Base-by-base conservation (phyloP, 2,888 invertebrate genomes). In the Scaptomyza caliginosa region DNA sequence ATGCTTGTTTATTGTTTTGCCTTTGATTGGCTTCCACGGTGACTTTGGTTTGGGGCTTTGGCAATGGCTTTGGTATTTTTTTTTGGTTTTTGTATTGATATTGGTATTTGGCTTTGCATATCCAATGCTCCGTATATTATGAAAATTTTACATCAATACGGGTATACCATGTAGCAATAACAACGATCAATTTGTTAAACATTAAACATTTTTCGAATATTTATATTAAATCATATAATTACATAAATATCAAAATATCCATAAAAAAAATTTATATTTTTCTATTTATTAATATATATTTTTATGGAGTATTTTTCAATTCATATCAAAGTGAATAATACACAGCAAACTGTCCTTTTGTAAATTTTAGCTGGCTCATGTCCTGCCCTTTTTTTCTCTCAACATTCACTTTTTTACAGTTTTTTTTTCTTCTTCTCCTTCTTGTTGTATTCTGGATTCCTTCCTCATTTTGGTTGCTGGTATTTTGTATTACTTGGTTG, bases 1-100 rank as follows among this genome's bases (percentile, higher is more conserved):
- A 83, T 85, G 80, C 64, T 76, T 85, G 82, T 83, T 83, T 83
- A 85, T 83, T 83, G 85, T 80, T 82, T 85, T 71, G 68, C 66
- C 67, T 71, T 69, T 83, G 82, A 83, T 83, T 83, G 82, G 73
- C 73, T 75, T 59, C 49, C 26, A 39, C 45, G 59, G 45, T 19
- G 55, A 36, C 21, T 43, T 51, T 30, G 50, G 50, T 23, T 48
- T 32, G 17, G 21, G 30, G 42, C 23, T 42, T 34, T 46, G 24
- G 46, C 19, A 19, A 26, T n/a, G 49, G 49, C 10, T 39, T 17
- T 19, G 45, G 45, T 23, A 32, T 56, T 58, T 48, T 26, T 49
- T 16, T 42, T 34, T 34, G 34, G 23, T 16, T 16, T 57, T 11
- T 24, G 36, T 24, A 39, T 19, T 21, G 40, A 40, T 38, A 39